These are phyloP conservation scores for Dioctria linearis DNA, from an alignment of 2,888 invertebrate genomes.

Conservation along the genomic window DNA sequence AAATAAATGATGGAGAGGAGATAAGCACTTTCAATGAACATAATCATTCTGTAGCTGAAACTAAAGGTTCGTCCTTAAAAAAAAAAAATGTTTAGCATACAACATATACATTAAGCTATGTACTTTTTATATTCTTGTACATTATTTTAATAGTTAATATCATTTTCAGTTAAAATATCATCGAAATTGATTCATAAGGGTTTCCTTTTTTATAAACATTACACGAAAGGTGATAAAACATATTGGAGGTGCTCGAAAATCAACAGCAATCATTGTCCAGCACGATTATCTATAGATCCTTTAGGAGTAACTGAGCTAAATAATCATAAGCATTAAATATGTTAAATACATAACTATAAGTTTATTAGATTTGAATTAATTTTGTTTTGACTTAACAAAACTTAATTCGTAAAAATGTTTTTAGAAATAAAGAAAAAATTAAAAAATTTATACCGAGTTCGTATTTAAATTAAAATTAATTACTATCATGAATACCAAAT, in stretches of 20 bases:
- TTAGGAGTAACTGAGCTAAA: conserved; percentile 51
- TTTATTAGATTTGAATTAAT: too few species aligned
- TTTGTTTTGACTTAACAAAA: too few species aligned
- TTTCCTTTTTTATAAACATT: conserved; percentile 55
- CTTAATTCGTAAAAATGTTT: too few species aligned
- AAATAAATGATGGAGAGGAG: background rate
- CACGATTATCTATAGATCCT: conserved; percentile 48
- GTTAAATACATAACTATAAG: too few species aligned
- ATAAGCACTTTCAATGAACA: conserved; percentile 49
- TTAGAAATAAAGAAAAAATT: too few species aligned
- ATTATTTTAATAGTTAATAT: background rate
- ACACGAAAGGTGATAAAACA: conserved; percentile 39
- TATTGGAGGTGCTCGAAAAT: conserved; percentile 56
- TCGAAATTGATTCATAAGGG: conserved; percentile 54
- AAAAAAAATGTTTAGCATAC: background rate
- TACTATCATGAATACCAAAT: too few species aligned
- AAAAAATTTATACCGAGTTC: too few species aligned
- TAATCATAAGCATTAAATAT: conserved; percentile 51
- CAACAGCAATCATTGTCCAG: conserved; percentile 53
- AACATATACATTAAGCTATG: background rate
- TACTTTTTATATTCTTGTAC: background rate
- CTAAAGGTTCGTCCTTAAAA: background rate
- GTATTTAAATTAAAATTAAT: too few species aligned
- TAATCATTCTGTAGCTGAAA: conserved; percentile 48
- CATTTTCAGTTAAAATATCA: conserved; percentile 38